A percentile compares a stretch with the other conserved stretches of the same genome.
Conservation (phyloP, 2,113 vertebrate genomes). For the Sterrhoptilus dennistouni region DNA sequence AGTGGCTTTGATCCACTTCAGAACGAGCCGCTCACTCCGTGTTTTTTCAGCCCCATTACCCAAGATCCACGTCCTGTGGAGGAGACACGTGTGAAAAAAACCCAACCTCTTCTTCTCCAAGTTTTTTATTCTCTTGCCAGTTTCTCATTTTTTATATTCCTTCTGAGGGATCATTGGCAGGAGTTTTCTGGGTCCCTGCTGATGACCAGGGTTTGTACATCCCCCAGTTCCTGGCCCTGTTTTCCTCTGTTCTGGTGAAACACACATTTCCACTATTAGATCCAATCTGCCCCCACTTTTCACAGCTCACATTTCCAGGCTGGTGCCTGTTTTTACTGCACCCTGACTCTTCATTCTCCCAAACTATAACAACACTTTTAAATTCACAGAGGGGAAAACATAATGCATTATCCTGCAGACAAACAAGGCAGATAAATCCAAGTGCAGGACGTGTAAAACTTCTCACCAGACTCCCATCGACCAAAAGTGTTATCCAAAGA, state of each 20-base stretch:
- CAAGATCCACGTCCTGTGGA: not conserved
- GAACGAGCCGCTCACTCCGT: not conserved
- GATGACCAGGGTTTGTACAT: not conserved
- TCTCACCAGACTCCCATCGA: not conserved
- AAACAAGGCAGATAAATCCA: not conserved
- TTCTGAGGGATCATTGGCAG: not conserved
- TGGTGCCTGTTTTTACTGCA: not conserved
- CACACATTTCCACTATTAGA: not conserved
- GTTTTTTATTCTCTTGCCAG: not conserved
- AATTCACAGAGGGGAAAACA: not conserved
- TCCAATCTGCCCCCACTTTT: not conserved
- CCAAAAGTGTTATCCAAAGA: not conserved
- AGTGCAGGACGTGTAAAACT: not conserved
- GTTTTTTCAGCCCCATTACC: not conserved
- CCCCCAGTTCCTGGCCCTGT: not conserved
- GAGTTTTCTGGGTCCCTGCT: not conserved
- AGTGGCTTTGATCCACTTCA: slow-evolving; percentile 6
- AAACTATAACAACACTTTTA: not conserved
- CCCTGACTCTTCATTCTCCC: not conserved
- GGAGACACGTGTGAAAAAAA: not conserved
- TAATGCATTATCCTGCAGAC: not conserved
- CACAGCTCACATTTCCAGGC: not conserved
- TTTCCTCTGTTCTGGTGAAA: not conserved
- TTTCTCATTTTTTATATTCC: not conserved
- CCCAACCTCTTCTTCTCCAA: not conserved